phyloP scores from a whole-genome alignment of 92 coral and sea anemone genomes.

The Siderastrea siderea region DNA sequence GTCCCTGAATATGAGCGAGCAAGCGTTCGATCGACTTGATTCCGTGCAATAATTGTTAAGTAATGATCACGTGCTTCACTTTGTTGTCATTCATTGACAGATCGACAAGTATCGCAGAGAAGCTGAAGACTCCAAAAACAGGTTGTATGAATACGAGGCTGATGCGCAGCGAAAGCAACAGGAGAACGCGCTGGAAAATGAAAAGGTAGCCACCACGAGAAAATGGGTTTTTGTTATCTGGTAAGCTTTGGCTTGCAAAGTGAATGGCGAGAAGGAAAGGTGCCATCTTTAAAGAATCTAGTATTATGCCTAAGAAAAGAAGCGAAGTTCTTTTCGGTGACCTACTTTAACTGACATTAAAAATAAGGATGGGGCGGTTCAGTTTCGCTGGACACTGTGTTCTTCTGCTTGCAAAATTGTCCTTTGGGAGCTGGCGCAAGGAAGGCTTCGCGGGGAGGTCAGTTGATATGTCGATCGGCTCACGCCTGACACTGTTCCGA shows the following conservation, averaged over 20 bases:
- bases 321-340: too few species aligned
- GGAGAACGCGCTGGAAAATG: constrained; percentile 90
- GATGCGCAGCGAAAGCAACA: constrained; percentile 88
- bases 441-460: too few species aligned
- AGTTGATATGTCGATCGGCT: too few species aligned
- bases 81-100: constrained; percentile 40
- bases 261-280: not conserved
- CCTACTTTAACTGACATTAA: too few species aligned
- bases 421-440: too few species aligned
- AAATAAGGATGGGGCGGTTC: too few species aligned
- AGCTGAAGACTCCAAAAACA: constrained; percentile 87
- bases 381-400: too few species aligned
- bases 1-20: too few species aligned
- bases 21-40: too few species aligned
- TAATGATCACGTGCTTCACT: not conserved
- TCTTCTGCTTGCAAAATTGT: too few species aligned
- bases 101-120: constrained; percentile 97
- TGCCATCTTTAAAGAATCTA: not conserved
- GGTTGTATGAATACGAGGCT: constrained; percentile 89
- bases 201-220: constrained; percentile 48
- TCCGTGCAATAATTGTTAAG: too few species aligned
- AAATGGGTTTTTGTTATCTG: not conserved
- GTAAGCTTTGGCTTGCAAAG: not conserved
- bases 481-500: too few species aligned
- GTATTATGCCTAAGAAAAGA: not conserved